These are phyloP conservation scores for Dasyurus viverrinus DNA, from an alignment of 2,113 vertebrate species.

Conservation along the genomic window DNA sequence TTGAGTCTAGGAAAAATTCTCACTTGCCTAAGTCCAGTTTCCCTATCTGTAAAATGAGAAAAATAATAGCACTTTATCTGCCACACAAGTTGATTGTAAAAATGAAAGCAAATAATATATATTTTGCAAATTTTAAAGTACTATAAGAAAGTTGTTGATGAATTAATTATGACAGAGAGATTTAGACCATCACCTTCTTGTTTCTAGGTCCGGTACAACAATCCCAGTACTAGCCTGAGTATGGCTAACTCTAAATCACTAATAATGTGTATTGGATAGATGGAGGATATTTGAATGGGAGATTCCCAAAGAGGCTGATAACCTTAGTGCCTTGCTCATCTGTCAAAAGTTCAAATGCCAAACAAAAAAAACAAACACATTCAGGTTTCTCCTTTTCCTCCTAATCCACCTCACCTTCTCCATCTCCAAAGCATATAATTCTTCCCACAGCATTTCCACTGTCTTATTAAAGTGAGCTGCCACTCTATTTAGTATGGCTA, in stretches of 20 bases:
- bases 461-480: slow-evolving; percentile 63
- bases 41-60: background rate
- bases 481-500: slow-evolving; percentile 50
- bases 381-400: slow-evolving; percentile 33
- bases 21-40: background rate
- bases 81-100: background rate
- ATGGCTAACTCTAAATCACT: background rate
- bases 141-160: background rate
- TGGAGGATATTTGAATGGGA: background rate
- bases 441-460: slow-evolving; percentile 48
- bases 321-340: slow-evolving; percentile 56
- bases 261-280: background rate
- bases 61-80: background rate
- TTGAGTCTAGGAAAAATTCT: background rate
- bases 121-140: background rate
- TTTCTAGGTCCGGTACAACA: background rate
- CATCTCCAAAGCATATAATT: background rate
- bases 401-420: background rate
- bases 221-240: background rate
- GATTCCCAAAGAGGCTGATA: slow-evolving; percentile 43
- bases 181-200: background rate
- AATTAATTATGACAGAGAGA: background rate
- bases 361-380: slow-evolving; percentile 62
- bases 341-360: slow-evolving; percentile 64
- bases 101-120: background rate